phyloP scores from a whole-genome alignment of 2,888 invertebrate species.

The Penaeus monodon region DNA sequence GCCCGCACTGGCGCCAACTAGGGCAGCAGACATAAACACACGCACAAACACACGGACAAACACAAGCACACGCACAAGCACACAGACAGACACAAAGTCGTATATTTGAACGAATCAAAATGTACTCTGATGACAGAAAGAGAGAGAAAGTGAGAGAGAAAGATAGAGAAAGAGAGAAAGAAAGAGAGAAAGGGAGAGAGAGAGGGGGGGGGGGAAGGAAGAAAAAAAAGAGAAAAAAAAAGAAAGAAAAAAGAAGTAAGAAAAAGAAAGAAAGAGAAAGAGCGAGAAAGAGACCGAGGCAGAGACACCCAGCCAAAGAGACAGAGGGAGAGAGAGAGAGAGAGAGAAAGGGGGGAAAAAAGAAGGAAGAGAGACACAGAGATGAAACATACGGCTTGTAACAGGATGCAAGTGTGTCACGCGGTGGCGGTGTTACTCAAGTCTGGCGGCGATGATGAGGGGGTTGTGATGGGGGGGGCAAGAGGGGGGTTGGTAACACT shows the following conservation, averaged over 20 bases:
- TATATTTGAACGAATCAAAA: too few relatives aligned
- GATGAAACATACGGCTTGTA: not conserved
- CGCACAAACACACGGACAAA: not conserved
- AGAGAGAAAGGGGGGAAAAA: not conserved
- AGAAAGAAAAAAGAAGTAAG: not conserved
- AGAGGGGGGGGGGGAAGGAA: not conserved
- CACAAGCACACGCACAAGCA: too few relatives aligned
- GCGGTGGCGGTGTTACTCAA: not conserved
- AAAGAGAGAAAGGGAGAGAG: not conserved
- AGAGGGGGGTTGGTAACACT: not conserved
- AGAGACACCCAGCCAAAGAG: not conserved
- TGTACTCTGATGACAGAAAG: not conserved
- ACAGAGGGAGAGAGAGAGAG: not conserved
- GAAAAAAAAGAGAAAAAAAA: not conserved
- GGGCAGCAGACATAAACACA: too few relatives aligned
- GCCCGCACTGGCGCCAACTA: too few relatives aligned
- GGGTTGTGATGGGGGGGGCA: not conserved
- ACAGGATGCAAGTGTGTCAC: not conserved
- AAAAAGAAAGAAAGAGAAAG: too few relatives aligned
- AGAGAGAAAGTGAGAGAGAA: not conserved
- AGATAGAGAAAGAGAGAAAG: not conserved
- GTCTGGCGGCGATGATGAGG: not conserved
- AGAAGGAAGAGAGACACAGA: not conserved
- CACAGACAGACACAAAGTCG: too few relatives aligned
- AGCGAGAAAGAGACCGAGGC: not conserved